Base-by-base conservation (phyloP, 2,113 vertebrate genomes). In the Nycticorax nycticorax region DNA sequence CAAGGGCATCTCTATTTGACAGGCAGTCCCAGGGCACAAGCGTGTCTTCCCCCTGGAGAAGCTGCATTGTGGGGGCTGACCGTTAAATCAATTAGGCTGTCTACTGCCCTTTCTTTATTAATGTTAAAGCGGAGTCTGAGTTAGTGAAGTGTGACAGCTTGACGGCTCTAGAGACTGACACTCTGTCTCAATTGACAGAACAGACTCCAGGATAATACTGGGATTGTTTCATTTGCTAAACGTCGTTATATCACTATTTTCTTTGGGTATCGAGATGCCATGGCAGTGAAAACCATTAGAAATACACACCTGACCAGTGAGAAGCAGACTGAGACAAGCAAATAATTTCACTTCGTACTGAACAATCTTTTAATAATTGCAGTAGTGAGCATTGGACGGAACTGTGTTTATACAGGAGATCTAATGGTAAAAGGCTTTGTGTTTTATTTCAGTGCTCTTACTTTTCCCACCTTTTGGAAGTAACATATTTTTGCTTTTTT, bases 101-200 rank as follows among this genome's bases (percentile, higher is more conserved):
- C 63, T 83, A 20, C 76, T 78, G 57, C 74, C 43, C 28, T 39
- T 56, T 88, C 55, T 68, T n/a, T 84, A 24, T 73, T 82, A 75
- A 27, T 0, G 1, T 71, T 59, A 2, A 69, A 59, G 22, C 41
- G 33, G 68, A 93, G 10, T n/a, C 59, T 57, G 28, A 3, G 0
- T 56, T 64, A 60, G n/a, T 72, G 57, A 45, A 55, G 33, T 37
- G 57, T 79, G 74, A 68, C 89, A 87, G 56, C 66, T 91, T 76
- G 87, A 64, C 74, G 66, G 48, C 71, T 64, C 37, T 73, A 4
- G 57, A 50, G 78, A 30, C 48, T 76, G 62, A 33, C 27, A 8
- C 17, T 81, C 47, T 74, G 62, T 68, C 52, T 50, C 32, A 60
- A 5, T 33, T 91, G 80, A 50, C 66, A 79, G 73, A 92, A 72